Conservation (phyloP, 2,113 vertebrate genomes). For the Myotis brandtii region DNA sequence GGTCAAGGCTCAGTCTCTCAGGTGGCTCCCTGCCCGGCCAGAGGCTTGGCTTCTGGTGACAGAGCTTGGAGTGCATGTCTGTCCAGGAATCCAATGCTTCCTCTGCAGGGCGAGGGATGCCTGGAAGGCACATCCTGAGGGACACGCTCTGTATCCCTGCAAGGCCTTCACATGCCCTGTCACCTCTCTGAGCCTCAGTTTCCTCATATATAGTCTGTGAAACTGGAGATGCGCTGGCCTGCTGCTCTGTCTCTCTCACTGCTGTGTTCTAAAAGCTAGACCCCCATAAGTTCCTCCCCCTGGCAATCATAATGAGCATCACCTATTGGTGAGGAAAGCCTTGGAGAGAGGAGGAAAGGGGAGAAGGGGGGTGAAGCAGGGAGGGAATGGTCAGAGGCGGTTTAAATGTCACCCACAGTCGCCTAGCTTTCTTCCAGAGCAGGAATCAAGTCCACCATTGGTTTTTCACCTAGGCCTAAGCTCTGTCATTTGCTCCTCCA, state of each 20-base stretch:
- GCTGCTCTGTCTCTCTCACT: not conserved
- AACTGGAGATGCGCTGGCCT: not conserved
- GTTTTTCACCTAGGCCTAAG: not conserved
- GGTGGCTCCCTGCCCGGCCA: too few relatives aligned
- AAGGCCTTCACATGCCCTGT: fast-evolving
- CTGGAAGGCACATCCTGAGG: not conserved
- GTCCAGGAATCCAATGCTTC: not conserved
- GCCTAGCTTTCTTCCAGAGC: not conserved
- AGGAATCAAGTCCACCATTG: not conserved
- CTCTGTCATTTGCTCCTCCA: fast-evolving
- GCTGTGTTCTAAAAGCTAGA: not conserved
- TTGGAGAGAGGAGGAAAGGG: not conserved
- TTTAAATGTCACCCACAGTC: not conserved
- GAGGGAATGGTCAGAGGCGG: fast-evolving
- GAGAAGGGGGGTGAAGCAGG: fast-evolving
- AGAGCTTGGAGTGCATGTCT: not conserved
- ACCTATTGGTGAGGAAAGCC: not conserved
- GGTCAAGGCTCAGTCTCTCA: too few relatives aligned
- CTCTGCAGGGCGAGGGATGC: not conserved
- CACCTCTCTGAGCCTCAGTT: not conserved
- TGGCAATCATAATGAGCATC: not conserved
- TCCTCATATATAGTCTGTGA: not conserved
- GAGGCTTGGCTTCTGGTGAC: not conserved
- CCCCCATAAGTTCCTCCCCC: fast-evolving
- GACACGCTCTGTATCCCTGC: not conserved